These are phyloP conservation scores for Volucella inanis DNA, from an alignment of 2,888 invertebrate species.

Conservation along the genomic window DNA sequence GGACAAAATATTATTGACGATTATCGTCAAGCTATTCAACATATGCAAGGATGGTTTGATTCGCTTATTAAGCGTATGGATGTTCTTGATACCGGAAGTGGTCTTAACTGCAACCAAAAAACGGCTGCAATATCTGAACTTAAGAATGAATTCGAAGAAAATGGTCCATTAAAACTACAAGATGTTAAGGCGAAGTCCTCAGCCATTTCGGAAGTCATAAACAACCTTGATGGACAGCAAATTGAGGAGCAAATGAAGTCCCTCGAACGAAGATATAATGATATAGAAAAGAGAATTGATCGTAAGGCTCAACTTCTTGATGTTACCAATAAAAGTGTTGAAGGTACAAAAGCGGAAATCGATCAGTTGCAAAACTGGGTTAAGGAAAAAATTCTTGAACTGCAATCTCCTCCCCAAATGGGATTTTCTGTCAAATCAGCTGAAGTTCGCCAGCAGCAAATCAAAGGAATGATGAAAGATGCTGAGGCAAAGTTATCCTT, in stretches of 20 bases:
- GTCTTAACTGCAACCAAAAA: slow-evolving; percentile 91
- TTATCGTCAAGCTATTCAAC: slow-evolving; percentile 89
- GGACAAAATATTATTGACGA: slow-evolving; percentile 91
- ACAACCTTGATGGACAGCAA: slow-evolving; percentile 94
- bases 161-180: slow-evolving; percentile 88
- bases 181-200: slow-evolving; percentile 88
- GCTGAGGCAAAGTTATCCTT: slow-evolving; percentile 92
- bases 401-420: slow-evolving; percentile 87
- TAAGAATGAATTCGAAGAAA: slow-evolving; percentile 88
- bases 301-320: slow-evolving; percentile 93
- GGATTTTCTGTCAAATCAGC: slow-evolving; percentile 91
- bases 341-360: slow-evolving; percentile 91
- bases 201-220: slow-evolving; percentile 90
- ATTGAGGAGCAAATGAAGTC: slow-evolving; percentile 95
- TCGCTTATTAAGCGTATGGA: slow-evolving; percentile 91
- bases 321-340: slow-evolving; percentile 92
- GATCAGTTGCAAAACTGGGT: slow-evolving; percentile 91
- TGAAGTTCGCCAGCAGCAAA: slow-evolving; percentile 88
- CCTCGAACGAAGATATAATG: slow-evolving; percentile 92
- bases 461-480: slow-evolving; percentile 91
- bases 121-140: slow-evolving; percentile 89
- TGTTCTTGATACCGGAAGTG: slow-evolving; percentile 92
- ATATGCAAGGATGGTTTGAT: slow-evolving; percentile 92
- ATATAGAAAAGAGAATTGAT: slow-evolving; percentile 92
- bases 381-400: slow-evolving; percentile 87